Evolutionary conservation across 2,888 invertebrate species (phyloP).

Genomic region (Melieria picta): DNA sequence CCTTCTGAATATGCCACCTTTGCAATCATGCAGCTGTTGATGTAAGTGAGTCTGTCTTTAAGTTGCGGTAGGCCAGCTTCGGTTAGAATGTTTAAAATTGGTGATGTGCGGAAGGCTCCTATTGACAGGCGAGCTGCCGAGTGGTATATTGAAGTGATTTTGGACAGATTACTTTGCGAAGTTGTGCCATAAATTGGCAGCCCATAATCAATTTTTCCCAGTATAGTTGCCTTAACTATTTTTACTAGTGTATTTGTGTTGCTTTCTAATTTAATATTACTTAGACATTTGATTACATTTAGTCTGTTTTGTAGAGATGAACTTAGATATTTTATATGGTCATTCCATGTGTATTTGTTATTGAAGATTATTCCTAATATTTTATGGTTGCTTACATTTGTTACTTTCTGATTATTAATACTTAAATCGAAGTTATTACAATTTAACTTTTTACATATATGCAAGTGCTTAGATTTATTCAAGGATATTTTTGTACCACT

Average conservation of each 20-base stretch:
- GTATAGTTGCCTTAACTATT: conserved; percentile 14
- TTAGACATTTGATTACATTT: conserved; percentile 17
- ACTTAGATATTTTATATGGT: not conserved
- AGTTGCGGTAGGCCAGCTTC: conserved; percentile 19
- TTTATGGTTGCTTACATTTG: conserved; percentile 5
- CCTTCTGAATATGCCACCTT: no score
- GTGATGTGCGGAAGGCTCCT: conserved; percentile 16
- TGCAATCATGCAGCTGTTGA: not conserved
- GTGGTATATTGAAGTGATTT: conserved; percentile 21
- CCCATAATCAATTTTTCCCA: conserved; percentile 17
- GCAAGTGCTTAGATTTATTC: conserved; percentile 10
- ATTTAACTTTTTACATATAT: conserved; percentile 3
- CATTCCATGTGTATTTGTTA: conserved; percentile 10
- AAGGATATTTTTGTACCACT: conserved; percentile 12
- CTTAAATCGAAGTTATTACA: not conserved
- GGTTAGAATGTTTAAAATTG: conserved; percentile 10
- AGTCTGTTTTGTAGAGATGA: conserved; percentile 10
- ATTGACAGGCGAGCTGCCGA: conserved; percentile 9
- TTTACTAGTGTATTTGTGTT: conserved; percentile 18
- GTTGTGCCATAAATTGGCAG: conserved; percentile 4
- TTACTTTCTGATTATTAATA: not conserved
- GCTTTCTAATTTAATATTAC: conserved; percentile 13
- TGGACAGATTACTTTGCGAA: conserved; percentile 3
- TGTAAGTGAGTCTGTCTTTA: conserved; percentile 2
- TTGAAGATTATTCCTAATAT: conserved; percentile 16